These are phyloP conservation scores for Andricus quercusramuli DNA, from an alignment of 2,888 invertebrate species.

Conservation along the genomic window DNA sequence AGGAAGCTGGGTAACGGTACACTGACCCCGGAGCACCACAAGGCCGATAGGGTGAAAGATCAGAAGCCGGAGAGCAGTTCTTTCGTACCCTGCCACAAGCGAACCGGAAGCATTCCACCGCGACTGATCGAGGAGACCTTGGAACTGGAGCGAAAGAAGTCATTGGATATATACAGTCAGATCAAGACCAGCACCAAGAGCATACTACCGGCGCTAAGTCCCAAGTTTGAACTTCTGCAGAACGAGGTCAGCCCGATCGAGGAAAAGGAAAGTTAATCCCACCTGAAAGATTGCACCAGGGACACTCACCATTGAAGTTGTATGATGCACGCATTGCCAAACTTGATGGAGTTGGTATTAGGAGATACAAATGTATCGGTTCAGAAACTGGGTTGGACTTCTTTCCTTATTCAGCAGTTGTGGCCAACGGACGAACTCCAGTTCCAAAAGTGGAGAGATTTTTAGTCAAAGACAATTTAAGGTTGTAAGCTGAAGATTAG, in stretches of 20 bases:
- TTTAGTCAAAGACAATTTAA: background rate
- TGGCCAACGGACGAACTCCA: background rate
- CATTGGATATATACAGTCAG: slow-evolving; percentile 80
- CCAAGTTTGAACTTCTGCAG: slow-evolving; percentile 82
- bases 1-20: slow-evolving; percentile 79
- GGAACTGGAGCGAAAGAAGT: slow-evolving; percentile 73
- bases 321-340: background rate
- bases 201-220: slow-evolving; percentile 80
- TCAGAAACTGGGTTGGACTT: background rate
- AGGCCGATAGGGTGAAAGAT: slow-evolving; percentile 41
- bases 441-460: background rate
- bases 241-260: slow-evolving; percentile 80
- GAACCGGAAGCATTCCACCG: slow-evolving; percentile 81
- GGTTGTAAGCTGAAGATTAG: background rate
- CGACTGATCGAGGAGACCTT: slow-evolving; percentile 80
- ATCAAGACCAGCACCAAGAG: slow-evolving; percentile 80
- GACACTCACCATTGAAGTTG: slow-evolving; percentile 46
- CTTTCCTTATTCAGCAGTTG: background rate
- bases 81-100: slow-evolving; percentile 79
- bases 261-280: slow-evolving; percentile 75
- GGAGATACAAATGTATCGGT: background rate
- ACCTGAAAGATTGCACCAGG: slow-evolving; percentile 55
- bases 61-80: slow-evolving; percentile 73
- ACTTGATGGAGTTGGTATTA: slow-evolving; percentile 10
- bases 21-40: slow-evolving; percentile 71